Evolutionary conservation across 2,888 invertebrate species (phyloP), one percentile per base, ranked within the genome.

Genomic region (Mimas tiliae): DNA sequence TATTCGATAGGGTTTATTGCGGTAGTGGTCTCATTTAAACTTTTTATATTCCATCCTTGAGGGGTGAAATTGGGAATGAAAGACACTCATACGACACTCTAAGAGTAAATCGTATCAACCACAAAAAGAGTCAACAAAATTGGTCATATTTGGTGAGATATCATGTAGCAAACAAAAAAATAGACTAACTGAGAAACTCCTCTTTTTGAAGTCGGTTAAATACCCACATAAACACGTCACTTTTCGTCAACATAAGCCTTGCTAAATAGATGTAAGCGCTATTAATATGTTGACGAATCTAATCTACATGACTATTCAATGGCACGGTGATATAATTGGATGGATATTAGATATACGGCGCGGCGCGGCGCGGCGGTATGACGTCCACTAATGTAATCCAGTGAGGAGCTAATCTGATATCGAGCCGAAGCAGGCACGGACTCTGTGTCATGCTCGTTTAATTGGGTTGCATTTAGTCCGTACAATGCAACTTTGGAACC

Each of bases 401-500:
- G 85, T 77, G 78, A 83, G 84, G 79, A 85, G 83, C 89, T 92
- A 91, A 91, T 91, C 90, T 90, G 90, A 91, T 91, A 92, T 89
- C 86, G 89, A 88, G 80, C 74, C 81, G 82, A 81, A 80, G 74
- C 87, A 86, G 87, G 84, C 89, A 82, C 86, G 84, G 85, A 86
- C 86, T 87, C 64, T 55, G 58, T 64, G 66, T 82, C 77, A 79
- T 82, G 81, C 82, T 76, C 78, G 83, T 87, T 76, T 92, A 90
- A 92, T 91, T 93, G 90, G 85, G 90, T 92, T 90, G 84, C 85
- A 82, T 86, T 89, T 91, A 92, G 91, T 91, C 90, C 87, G 77
- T 82, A 82, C 84, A 87, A 84, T 89, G 89, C 90, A 89, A 90
- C 87, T 90, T 88, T 85, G 84, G 84, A 86, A 85, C 87, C 84